Percentiles rank a stretch among this genome's conserved stretches.
These are phyloP conservation scores for Solenodon paradoxus DNA, from an alignment of 2,113 vertebrate species.

Conservation along the genomic window DNA sequence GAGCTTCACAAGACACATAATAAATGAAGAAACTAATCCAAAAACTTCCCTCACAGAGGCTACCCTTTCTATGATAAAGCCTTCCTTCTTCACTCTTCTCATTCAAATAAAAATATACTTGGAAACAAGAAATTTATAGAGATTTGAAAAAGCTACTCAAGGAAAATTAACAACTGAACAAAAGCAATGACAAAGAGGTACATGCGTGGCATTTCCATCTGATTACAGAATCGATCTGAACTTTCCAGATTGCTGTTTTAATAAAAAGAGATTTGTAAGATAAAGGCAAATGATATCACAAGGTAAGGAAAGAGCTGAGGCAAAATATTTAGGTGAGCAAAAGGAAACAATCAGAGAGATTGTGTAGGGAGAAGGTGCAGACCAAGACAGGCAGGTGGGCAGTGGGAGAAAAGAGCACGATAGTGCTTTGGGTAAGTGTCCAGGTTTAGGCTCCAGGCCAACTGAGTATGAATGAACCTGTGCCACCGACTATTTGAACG, in stretches of 20 bases:
- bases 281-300: background rate
- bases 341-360: background rate
- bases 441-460: background rate
- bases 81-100: background rate
- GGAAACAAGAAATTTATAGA: background rate
- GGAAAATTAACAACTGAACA: slow-evolving; percentile 35
- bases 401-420: background rate
- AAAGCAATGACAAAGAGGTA: background rate
- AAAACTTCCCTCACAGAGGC: background rate
- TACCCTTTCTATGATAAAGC: background rate
- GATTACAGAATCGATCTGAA: background rate
- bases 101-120: background rate
- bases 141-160: slow-evolving; percentile 4
- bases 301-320: background rate
- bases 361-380: background rate
- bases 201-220: background rate
- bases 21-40: background rate
- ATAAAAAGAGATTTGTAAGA: slow-evolving; percentile 3
- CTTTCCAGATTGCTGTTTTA: background rate
- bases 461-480: background rate
- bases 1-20: background rate
- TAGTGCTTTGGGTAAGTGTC: background rate
- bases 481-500: background rate
- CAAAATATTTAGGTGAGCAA: background rate
- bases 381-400: background rate